Evolutionary conservation across 53 echinoderm and acorn worm species (phyloP).

Genomic region (Apostichopus leukothele): DNA sequence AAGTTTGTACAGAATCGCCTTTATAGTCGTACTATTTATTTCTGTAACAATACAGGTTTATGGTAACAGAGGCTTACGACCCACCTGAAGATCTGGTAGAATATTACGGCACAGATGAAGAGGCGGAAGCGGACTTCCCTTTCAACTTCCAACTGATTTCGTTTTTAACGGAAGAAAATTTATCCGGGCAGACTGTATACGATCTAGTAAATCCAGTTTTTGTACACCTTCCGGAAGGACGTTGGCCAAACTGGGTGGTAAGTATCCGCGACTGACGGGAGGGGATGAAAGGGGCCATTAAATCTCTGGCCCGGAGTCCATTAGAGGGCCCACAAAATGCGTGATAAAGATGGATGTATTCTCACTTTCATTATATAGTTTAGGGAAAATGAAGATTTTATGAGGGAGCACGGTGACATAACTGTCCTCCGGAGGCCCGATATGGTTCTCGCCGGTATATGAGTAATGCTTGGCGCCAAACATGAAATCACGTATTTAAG

Average conservation of each 20-base stretch:
- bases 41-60: slow-evolving; percentile 48
- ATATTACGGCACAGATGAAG: slow-evolving; percentile 76
- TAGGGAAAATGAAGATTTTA: no score
- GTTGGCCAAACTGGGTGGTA: slow-evolving; percentile 92
- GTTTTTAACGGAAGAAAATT: slow-evolving; percentile 48
- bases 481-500: no score
- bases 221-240: slow-evolving; percentile 55
- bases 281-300: no score
- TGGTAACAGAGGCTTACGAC: slow-evolving; percentile 81
- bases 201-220: slow-evolving; percentile 59
- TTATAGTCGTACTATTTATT: not conserved
- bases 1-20: not conserved
- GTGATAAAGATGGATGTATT: no score
- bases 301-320: no score
- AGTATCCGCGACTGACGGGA: not conserved
- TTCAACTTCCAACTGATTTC: slow-evolving; percentile 77
- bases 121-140: slow-evolving; percentile 78
- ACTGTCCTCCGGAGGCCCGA: no score
- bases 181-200: slow-evolving; percentile 65
- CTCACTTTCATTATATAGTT: no score
- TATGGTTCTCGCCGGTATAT: no score
- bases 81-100: slow-evolving; percentile 50
- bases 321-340: no score
- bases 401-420: no score
- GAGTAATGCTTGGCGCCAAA: no score